Conservation (phyloP, 1,140 invertebrate species). For the Zaprionus davidi region DNA sequence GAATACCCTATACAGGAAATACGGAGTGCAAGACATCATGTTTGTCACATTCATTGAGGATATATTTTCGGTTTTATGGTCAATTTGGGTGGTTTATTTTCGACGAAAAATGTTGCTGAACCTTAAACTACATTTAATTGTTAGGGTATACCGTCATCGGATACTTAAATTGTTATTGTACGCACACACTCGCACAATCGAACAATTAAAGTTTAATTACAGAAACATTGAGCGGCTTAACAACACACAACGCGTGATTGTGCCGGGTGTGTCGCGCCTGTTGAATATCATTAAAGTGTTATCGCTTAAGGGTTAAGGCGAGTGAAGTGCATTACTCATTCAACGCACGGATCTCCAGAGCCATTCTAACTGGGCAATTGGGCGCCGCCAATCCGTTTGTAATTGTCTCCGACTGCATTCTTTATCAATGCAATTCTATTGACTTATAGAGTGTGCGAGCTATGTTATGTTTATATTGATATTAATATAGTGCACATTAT, state of each 20-base stretch:
- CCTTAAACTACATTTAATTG: background rate
- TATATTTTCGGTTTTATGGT: background rate
- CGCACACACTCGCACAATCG: background rate
- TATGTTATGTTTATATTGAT: background rate
- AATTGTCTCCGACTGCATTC: conserved; percentile 8
- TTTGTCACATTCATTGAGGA: background rate
- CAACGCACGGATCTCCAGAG: conserved; percentile 17
- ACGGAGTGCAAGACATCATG: background rate
- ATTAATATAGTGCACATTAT: conserved; percentile 6
- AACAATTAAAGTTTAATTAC: conserved; percentile 37
- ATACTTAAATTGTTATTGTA: background rate
- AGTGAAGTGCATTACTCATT: conserved; percentile 30
- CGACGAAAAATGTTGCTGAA: background rate
- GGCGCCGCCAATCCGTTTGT: conserved; percentile 14
- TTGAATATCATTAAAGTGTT: conserved; percentile 29
- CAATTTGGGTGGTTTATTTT: background rate
- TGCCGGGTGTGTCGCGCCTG: conserved; percentile 22
- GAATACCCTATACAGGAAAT: conserved; percentile 7
- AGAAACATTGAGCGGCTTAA: conserved; percentile 17
- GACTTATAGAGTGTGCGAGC: background rate
- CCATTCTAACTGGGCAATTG: conserved; percentile 31
- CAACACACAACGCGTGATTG: conserved; percentile 10
- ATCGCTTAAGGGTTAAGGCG: conserved; percentile 18
- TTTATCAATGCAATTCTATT: background rate
- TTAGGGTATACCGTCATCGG: background rate